Percentiles rank a stretch among this genome's conserved stretches.
Evolutionary conservation across 2,888 invertebrate species (phyloP).

Genomic region (Eristalis tenax): DNA sequence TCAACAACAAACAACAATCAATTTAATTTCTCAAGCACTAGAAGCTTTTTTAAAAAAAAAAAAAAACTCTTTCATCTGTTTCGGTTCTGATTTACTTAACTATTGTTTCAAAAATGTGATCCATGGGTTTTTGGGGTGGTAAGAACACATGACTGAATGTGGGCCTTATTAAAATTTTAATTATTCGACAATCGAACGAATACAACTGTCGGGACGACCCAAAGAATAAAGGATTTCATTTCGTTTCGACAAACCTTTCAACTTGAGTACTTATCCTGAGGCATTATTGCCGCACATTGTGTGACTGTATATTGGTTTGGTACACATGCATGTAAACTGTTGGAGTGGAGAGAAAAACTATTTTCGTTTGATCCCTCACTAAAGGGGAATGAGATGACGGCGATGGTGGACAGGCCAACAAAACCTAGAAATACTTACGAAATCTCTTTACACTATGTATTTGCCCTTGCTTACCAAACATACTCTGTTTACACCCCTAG

Average conservation of each 20-base stretch:
- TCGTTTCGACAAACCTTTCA: conserved; percentile 53
- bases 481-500: conserved; percentile 34
- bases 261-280: conserved; percentile 45
- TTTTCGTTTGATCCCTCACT: conserved; percentile 68
- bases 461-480: conserved; percentile 61
- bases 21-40: conserved; percentile 52
- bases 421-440: conserved; percentile 49
- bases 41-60: conserved; percentile 23
- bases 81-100: conserved; percentile 41
- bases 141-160: conserved; percentile 33
- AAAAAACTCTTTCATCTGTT: conserved; percentile 56
- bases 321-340: conserved; percentile 45
- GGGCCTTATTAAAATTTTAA: conserved; percentile 68
- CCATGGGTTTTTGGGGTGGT: background rate
- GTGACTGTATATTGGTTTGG: conserved; percentile 50
- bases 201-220: conserved; percentile 36
- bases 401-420: conserved; percentile 10
- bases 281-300: conserved; percentile 36
- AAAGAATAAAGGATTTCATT: conserved; percentile 52
- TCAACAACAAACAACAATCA: conserved; percentile 54
- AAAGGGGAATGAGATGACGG: background rate
- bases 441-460: conserved; percentile 54
- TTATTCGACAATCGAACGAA: conserved; percentile 68
- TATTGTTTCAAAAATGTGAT: conserved; percentile 6
- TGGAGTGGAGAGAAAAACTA: conserved; percentile 62